Evolutionary conservation across 2,113 vertebrate species (phyloP), one percentile per base, ranked within the genome.

Genomic region (Pseudorhombus dupliciocellatus): DNA sequence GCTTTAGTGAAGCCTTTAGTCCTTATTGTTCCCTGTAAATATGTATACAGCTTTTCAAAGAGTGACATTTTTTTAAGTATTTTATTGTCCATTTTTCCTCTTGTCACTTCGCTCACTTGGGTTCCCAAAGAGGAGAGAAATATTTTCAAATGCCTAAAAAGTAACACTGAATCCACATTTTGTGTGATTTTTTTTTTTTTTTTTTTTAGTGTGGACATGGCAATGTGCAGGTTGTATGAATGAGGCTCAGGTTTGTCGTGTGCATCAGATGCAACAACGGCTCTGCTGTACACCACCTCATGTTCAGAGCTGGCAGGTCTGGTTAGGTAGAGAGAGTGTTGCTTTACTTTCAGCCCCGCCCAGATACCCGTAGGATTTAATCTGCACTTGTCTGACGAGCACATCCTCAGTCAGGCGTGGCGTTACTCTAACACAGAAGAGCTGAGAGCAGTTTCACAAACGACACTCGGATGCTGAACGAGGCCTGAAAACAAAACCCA

Each of bases 321-420:
- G 66, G 72, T 66, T 37, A 84, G 86, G 55, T 84, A 3, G 42
- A 24, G 53, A n/a, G 54, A n/a, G 57, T 54, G n/a, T 18, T 67
- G n/a, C 51, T 78, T 21, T 22, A 1, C 24, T 53, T 18, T 70
- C 48, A 75, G 85, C 84, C 59, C 86, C 89, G 59, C 89, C 89
- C 86, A 84, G 77, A 89, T 81, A 89, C 89, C 76, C 10, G 24
- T 57, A 4, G 34, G 21, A 34, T 73, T 52, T 79, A 50, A 77
- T 57, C 54, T 64, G 65, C 80, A 78, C 66, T 58, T 7, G 76
- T 58, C 71, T 64, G 58, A 75, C 75, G 25, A 52, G 68, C 64
- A 40, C 20, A 22, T 40, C 56, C n/a, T 37, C 72, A 66, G 20
- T 73, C 70, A 72, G 87, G 75, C 72, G 83, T 84, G 83, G 44